phyloP scores from a whole-genome alignment of 2,888 invertebrate species.

The Agrochola lota region DNA sequence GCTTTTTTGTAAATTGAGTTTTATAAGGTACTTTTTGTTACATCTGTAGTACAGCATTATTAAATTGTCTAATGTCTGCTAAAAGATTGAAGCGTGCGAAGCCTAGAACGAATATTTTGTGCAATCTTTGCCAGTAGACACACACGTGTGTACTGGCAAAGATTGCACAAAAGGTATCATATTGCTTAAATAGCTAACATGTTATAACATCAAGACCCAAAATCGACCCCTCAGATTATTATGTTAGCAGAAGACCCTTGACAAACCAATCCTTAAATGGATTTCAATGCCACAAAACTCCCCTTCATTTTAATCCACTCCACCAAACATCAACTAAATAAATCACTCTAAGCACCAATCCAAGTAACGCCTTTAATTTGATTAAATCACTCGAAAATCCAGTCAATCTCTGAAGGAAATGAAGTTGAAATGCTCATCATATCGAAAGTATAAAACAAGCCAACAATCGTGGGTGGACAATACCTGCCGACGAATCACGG shows the following conservation, averaged over 20 bases:
- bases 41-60: not conserved
- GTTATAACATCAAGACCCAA: not conserved
- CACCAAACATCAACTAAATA: slow-evolving; percentile 40
- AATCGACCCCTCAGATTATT: slow-evolving; percentile 23
- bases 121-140: too few species aligned
- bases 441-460: slow-evolving; percentile 60
- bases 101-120: not conserved
- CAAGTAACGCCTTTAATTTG: slow-evolving; percentile 43
- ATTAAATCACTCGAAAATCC: slow-evolving; percentile 52
- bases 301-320: slow-evolving; percentile 50
- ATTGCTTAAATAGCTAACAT: not conserved
- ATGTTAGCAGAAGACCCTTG: not conserved
- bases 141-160: not conserved
- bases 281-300: slow-evolving; percentile 18
- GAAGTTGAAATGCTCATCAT: slow-evolving; percentile 61
- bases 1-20: slow-evolving; percentile 15
- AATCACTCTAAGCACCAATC: slow-evolving; percentile 40
- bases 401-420: slow-evolving; percentile 60
- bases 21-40: not conserved
- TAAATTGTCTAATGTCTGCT: not conserved
- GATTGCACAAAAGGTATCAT: not conserved
- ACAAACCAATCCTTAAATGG: slow-evolving; percentile 36
- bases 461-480: slow-evolving; percentile 64
- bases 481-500: slow-evolving; percentile 77
- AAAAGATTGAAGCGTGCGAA: not conserved